phyloP scores from a whole-genome alignment of 2,888 invertebrate genomes.

The Eupithecia subfuscata region DNA sequence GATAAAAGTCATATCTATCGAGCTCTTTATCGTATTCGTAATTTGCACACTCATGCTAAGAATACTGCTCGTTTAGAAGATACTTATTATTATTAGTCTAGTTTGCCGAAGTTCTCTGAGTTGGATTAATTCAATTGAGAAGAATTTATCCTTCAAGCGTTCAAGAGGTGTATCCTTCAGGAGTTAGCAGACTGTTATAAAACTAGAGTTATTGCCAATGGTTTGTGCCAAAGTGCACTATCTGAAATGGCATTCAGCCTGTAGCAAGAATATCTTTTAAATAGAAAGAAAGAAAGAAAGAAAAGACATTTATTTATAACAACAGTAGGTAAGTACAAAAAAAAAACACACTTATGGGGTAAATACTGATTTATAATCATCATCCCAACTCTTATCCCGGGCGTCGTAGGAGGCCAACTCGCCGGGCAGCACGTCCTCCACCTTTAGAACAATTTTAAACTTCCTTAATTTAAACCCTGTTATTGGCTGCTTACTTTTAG shows the following conservation, averaged over 20 bases:
- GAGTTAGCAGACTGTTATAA: slow-evolving; percentile 5
- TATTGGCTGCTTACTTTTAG: too few relatives aligned
- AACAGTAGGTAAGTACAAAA: too few relatives aligned
- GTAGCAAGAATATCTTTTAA: too few relatives aligned
- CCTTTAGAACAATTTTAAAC: too few relatives aligned
- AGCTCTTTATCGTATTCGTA: background rate
- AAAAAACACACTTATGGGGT: too few relatives aligned
- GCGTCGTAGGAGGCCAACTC: too few relatives aligned
- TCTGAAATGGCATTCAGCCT: background rate
- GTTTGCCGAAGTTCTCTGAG: slow-evolving; percentile 24
- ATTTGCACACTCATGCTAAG: background rate
- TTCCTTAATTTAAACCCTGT: too few relatives aligned
- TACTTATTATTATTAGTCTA: background rate
- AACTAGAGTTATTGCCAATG: background rate
- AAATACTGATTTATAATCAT: background rate
- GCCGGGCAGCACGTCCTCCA: too few relatives aligned
- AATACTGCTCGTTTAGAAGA: background rate
- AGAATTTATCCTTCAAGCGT: background rate
- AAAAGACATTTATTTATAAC: too few relatives aligned
- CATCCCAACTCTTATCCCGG: background rate
- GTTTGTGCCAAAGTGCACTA: background rate
- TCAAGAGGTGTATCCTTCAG: slow-evolving; percentile 9
- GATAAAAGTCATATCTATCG: background rate
- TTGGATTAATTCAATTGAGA: slow-evolving; percentile 16
- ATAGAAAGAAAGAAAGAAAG: too few relatives aligned